Conservation (phyloP, 2,888 invertebrate genomes). For the Hedychridium roseum region DNA sequence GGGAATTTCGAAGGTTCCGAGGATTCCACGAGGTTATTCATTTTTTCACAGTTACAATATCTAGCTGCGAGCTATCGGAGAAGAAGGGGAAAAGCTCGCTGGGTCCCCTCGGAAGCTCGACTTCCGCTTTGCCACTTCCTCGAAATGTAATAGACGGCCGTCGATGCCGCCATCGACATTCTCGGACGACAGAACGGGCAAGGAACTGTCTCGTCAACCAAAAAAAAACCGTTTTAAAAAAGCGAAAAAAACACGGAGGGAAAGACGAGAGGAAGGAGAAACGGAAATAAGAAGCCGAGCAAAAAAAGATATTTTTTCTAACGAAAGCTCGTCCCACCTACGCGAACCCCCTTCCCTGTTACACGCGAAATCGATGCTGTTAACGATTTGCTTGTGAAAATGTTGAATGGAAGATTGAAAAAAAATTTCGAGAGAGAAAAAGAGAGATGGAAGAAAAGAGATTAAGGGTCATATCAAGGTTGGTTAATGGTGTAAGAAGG, state of each 20-base stretch:
- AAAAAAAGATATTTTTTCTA: slow-evolving; percentile 55
- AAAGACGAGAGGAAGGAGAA: slow-evolving; percentile 11
- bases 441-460: slow-evolving; percentile 34
- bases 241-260: slow-evolving; percentile 5
- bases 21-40: slow-evolving; percentile 17
- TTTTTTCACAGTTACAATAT: too few species aligned
- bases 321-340: slow-evolving; percentile 36
- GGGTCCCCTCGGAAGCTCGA: background rate
- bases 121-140: slow-evolving; percentile 1
- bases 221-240: slow-evolving; percentile 10
- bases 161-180: slow-evolving; percentile 9
- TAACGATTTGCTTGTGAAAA: slow-evolving; percentile 50
- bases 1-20: slow-evolving; percentile 1
- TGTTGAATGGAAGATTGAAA: slow-evolving; percentile 30
- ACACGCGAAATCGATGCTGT: slow-evolving; percentile 53
- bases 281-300: slow-evolving; percentile 16
- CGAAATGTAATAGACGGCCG: background rate
- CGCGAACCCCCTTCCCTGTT: slow-evolving; percentile 45
- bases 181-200: slow-evolving; percentile 13
- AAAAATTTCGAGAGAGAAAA: slow-evolving; percentile 28
- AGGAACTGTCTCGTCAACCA: slow-evolving; percentile 2
- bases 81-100: too few species aligned
- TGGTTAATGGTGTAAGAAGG: slow-evolving; percentile 60
- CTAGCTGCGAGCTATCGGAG: too few species aligned
- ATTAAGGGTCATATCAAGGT: slow-evolving; percentile 61